Base-by-base conservation (phyloP, 2,797 vertebrate genomes). In the Manis crassicaudata region DNA sequence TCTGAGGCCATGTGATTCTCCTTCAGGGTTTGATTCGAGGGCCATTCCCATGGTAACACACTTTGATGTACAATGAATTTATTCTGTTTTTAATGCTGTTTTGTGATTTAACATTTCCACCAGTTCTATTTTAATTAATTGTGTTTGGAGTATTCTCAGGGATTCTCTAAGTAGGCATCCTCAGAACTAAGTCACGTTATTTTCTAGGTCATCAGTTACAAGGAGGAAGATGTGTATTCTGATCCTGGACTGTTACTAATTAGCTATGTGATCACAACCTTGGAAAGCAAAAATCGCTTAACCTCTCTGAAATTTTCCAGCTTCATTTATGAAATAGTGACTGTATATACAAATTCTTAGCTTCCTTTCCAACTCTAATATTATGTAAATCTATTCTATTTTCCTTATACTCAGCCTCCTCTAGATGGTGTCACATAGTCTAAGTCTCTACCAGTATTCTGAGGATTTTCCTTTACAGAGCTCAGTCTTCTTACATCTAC, bases 41-140 rank as follows among this genome's bases (percentile, higher is more conserved):
- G 37, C 70, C 89, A 84, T 92, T 94, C 96, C 96, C 97, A 89
- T 80, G 94, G 94, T 94, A 90, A 79, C 70, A 1, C 62, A 63
- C 96, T 98, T 97, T 96, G 96, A 97, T 95, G 88, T 97, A 32
- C 79, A 63, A 87, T 96, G 81, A 95, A 95, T 96, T 94, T 96
- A 97, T 97, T 97, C 96, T 80, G 58, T 88, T 96, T 96, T 96
- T 91, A 87, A 94, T 87, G 70, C 67, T 58, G 18, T 93, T 92
- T 97, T 91, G 46, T 94, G 62, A 56, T 88, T 65, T 92, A 92
- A 92, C 67, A 94, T 87, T 46, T 84, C 92, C 80, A 96, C 82
- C 60, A 94, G 91, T 96, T 96, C 77, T 90, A 52, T 94, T 97
- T 97, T 96, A 95, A 97, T 97, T 97, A 95, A 89, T 87, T 96